Percentiles rank a stretch among this genome's conserved stretches.
These are phyloP conservation scores for Agrochola circellaris DNA, from an alignment of 2,888 invertebrate species.

Conservation along the genomic window DNA sequence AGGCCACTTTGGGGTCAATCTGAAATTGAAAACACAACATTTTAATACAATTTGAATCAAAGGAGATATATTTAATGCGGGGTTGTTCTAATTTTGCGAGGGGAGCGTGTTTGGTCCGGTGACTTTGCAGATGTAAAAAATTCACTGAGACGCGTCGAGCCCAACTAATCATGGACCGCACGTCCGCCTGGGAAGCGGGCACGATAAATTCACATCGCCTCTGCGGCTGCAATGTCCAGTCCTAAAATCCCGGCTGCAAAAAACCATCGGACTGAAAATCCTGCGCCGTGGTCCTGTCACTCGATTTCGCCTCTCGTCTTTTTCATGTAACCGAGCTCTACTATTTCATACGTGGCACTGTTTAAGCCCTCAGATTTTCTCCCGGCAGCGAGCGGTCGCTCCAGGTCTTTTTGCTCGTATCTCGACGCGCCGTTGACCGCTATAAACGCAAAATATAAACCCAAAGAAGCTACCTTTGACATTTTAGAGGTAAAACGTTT, in stretches of 20 bases:
- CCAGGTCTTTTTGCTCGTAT: conserved; percentile 86
- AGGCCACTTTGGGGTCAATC: conserved; percentile 99
- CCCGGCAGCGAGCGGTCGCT: conserved; percentile 85
- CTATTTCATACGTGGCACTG: conserved; percentile 90
- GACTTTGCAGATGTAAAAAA: conserved; percentile 70
- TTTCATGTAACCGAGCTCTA: conserved; percentile 90
- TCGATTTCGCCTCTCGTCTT: conserved; percentile 90
- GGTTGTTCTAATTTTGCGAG: conserved; percentile 49
- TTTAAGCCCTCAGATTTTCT: conserved; percentile 91
- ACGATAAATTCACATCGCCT: conserved; percentile 86
- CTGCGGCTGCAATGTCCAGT: conserved; percentile 82
- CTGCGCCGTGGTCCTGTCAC: conserved; percentile 88
- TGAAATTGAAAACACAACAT: conserved; percentile 90
- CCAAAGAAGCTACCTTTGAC: conserved; percentile 89
- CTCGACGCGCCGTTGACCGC: conserved; percentile 87
- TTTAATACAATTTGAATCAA: conserved; percentile 61
- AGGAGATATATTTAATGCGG: conserved; percentile 41
- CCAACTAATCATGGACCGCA: conserved; percentile 86
- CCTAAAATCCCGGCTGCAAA: conserved; percentile 86
- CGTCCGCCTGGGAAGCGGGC: conserved; percentile 77
- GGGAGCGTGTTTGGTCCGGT: conserved; percentile 28
- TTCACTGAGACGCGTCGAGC: conserved; percentile 75
- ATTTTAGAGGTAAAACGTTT: conserved; percentile 88
- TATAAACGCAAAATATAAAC: conserved; percentile 90
- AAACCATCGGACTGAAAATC: conserved; percentile 88